A percentile compares a stretch with the other conserved stretches of the same genome.
These are phyloP conservation scores for Zhuqinia jingwanae DNA, from an alignment of 2,888 invertebrate genomes.

Conservation along the genomic window DNA sequence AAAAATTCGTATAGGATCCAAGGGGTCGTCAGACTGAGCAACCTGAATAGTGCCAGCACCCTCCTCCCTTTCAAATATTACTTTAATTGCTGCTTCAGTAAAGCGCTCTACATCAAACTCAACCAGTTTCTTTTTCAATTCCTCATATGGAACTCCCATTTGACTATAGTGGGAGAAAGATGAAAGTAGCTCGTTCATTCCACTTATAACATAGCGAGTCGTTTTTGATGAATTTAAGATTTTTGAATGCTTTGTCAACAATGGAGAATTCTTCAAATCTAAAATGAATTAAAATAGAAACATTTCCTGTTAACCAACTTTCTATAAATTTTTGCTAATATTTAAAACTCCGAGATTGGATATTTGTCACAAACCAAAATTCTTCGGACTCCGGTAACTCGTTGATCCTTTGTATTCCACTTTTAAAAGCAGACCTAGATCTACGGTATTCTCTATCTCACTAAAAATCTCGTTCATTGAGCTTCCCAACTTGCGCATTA, in stretches of 20 bases:
- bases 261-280: constrained; percentile 79
- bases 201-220: constrained; percentile 84
- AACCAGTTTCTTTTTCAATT: constrained; percentile 85
- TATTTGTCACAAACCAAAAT: constrained; percentile 80
- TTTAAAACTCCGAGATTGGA: background rate
- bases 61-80: constrained; percentile 74
- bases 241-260: constrained; percentile 82
- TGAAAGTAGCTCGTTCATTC: constrained; percentile 87
- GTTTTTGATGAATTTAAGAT: constrained; percentile 82
- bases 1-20: constrained; percentile 69
- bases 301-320: no score
- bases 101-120: constrained; percentile 80
- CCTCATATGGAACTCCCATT: constrained; percentile 87
- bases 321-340: no score
- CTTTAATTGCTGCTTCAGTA: constrained; percentile 63
- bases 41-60: constrained; percentile 64
- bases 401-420: constrained; percentile 93
- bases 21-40: constrained; percentile 56
- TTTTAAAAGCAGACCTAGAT: constrained; percentile 88
- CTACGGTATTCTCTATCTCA: constrained; percentile 88
- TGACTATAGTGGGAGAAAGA: constrained; percentile 88
- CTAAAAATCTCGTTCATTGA: constrained; percentile 80
- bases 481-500: constrained; percentile 85
- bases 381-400: constrained; percentile 91
- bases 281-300: constrained; percentile 81